A percentile compares a stretch with the other conserved stretches of the same genome.
Conservation (phyloP, 2,113 vertebrate species). For the Lipotes vexillifer region DNA sequence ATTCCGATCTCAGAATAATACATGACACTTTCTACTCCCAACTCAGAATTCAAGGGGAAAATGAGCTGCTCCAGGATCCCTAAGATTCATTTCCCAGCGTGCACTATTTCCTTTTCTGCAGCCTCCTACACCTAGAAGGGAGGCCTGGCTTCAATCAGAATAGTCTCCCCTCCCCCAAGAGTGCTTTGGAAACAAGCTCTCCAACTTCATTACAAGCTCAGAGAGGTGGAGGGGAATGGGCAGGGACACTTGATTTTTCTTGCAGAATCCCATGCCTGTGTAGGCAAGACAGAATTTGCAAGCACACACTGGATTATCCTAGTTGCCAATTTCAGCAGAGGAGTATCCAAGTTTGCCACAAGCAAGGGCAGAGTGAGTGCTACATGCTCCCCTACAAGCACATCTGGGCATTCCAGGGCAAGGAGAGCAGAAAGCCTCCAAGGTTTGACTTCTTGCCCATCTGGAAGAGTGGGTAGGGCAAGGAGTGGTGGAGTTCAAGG, state of each 20-base stretch:
- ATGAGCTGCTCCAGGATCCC: neutral
- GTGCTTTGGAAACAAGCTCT: neutral
- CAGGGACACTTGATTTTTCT: neutral
- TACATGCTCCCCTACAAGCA: neutral
- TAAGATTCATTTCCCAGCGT: neutral
- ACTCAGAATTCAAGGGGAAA: neutral
- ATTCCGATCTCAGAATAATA: conserved; percentile 12
- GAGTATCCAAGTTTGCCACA: neutral
- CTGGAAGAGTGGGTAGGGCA: too few species aligned
- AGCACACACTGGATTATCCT: neutral
- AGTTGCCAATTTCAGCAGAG: neutral
- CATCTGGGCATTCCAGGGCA: neutral
- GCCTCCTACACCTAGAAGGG: neutral
- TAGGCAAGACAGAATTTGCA: conserved; percentile 45
- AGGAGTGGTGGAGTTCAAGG: neutral
- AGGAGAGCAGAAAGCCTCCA: neutral
- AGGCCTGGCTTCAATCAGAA: neutral
- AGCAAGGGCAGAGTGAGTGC: neutral
- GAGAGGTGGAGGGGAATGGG: neutral
- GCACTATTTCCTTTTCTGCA: neutral
- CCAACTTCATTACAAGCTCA: neutral
- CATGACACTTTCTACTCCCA: neutral
- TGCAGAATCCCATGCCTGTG: neutral
- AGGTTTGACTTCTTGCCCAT: neutral
- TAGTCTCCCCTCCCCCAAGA: neutral